A percentile compares a stretch with the other conserved stretches of the same genome.
Conservation (phyloP, 2,797 vertebrate genomes). For the Ambastaia sidthimunki region DNA sequence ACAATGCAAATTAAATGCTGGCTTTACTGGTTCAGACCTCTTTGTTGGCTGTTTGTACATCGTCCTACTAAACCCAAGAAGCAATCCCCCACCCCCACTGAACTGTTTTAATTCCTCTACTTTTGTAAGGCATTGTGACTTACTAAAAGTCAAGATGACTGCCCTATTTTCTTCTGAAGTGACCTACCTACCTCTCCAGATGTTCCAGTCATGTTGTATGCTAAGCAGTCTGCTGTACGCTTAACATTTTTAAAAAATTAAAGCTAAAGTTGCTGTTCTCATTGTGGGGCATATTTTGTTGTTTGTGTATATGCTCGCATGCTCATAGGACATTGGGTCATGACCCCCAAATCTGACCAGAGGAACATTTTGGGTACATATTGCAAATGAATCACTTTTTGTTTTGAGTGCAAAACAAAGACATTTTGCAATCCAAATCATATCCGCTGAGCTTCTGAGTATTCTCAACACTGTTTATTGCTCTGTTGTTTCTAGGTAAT, state of each 20-base stretch:
- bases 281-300: background rate
- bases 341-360: background rate
- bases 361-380: background rate
- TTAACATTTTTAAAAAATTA: slow-evolving; percentile 20
- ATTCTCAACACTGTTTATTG: slow-evolving; percentile 10
- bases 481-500: slow-evolving; percentile 14
- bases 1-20: slow-evolving; percentile 5
- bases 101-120: slow-evolving; percentile 30
- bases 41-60: slow-evolving; percentile 15
- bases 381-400: background rate
- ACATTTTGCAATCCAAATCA: background rate
- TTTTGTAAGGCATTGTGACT: slow-evolving; percentile 42
- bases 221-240: slow-evolving; percentile 1
- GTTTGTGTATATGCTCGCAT: background rate
- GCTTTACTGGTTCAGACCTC: background rate
- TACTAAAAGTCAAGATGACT: slow-evolving; percentile 42
- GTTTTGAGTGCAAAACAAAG: background rate
- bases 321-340: background rate
- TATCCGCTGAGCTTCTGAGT: background rate
- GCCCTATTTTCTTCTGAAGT: slow-evolving; percentile 46
- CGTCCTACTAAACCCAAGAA: background rate
- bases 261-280: background rate
- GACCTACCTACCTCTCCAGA: slow-evolving; percentile 58
- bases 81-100: background rate
- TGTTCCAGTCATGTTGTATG: slow-evolving; percentile 39